A percentile compares a stretch with the other conserved stretches of the same genome.
Conservation (phyloP, 1,140 invertebrate species). For the Phymorhynchus buccinoides region DNA sequence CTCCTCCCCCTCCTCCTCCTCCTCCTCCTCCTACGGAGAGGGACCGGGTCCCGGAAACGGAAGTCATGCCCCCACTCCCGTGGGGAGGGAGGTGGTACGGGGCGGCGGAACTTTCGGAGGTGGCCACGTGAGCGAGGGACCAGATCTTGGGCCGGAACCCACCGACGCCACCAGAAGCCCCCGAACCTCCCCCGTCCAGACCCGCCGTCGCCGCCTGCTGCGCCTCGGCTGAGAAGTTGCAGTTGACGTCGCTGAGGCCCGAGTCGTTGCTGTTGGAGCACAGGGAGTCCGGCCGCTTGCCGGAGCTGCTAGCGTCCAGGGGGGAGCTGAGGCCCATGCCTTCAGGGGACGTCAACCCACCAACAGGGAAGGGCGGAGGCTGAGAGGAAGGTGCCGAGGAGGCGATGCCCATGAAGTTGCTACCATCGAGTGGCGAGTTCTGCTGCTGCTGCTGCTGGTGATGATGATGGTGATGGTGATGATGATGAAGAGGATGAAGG, state of each 20-base stretch:
- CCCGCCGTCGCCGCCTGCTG: constrained; percentile 37
- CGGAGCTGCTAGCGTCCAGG: constrained; percentile 21
- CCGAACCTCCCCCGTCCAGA: constrained; percentile 19
- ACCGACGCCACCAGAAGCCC: constrained; percentile 8
- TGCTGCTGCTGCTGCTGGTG: constrained; percentile 29
- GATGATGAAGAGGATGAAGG: constrained; percentile 5
- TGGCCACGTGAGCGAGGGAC: constrained; percentile 95
- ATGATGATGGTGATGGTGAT: constrained; percentile 15
- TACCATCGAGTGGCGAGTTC: constrained; percentile 19
- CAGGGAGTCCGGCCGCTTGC: constrained; percentile 63
- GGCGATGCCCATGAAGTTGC: constrained; percentile 24
- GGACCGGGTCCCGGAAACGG: neutral
- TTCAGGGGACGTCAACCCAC: neutral
- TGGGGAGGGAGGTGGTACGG: constrained; percentile 38
- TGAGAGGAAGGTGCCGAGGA: constrained; percentile 17
- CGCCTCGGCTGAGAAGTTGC: constrained; percentile 49
- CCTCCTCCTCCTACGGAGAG: neutral
- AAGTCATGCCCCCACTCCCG: neutral
- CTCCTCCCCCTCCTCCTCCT: neutral
- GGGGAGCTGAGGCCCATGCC: constrained; percentile 4
- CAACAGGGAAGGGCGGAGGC: too few species aligned
- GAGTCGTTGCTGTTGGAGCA: constrained; percentile 70
- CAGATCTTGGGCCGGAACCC: constrained; percentile 94
- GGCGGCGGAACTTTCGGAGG: constrained; percentile 80
- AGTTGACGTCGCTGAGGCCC: constrained; percentile 66